Evolutionary conservation across 2,113 vertebrate genomes (phyloP).

Genomic region (Chaetura pelagica): DNA sequence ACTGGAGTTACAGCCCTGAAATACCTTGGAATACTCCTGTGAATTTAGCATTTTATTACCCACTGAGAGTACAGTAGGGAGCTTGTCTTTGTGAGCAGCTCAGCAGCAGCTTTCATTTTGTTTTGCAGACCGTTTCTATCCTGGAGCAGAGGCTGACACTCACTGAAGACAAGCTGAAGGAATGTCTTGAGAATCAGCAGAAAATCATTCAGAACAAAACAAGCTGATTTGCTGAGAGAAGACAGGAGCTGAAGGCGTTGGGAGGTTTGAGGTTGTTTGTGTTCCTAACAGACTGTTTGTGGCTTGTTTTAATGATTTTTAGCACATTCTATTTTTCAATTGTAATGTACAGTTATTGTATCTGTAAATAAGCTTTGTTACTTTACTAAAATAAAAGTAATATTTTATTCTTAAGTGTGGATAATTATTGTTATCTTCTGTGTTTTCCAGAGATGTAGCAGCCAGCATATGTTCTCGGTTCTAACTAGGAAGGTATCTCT

Average conservation of each 20-base stretch:
- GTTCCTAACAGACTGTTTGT: slow-evolving; percentile 27
- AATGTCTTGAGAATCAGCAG: slow-evolving; percentile 92
- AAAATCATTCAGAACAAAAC: slow-evolving; percentile 80
- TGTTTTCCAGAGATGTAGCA: neutral
- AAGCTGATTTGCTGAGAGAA: slow-evolving; percentile 49
- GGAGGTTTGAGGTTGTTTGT: slow-evolving; percentile 10
- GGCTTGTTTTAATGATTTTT: slow-evolving; percentile 26
- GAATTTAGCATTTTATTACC: neutral
- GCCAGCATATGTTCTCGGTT: neutral
- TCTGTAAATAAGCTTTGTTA: slow-evolving; percentile 68
- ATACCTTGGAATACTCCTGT: neutral
- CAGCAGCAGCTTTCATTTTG: neutral
- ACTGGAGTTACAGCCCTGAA: neutral
- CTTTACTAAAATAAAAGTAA: slow-evolving; percentile 63
- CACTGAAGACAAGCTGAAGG: slow-evolving; percentile 94
- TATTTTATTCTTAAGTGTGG: slow-evolving; percentile 19
- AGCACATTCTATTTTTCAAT: slow-evolving; percentile 41
- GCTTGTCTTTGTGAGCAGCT: neutral
- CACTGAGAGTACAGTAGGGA: neutral
- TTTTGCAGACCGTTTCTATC: slow-evolving; percentile 82
- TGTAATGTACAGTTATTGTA: slow-evolving; percentile 40
- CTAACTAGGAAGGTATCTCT: neutral
- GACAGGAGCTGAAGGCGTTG: slow-evolving; percentile 15
- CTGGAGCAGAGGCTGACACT: slow-evolving; percentile 92
- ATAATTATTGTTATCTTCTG: neutral